These are phyloP conservation scores for Azemiops feae DNA, from an alignment of 2,113 vertebrate genomes.

Conservation along the genomic window DNA sequence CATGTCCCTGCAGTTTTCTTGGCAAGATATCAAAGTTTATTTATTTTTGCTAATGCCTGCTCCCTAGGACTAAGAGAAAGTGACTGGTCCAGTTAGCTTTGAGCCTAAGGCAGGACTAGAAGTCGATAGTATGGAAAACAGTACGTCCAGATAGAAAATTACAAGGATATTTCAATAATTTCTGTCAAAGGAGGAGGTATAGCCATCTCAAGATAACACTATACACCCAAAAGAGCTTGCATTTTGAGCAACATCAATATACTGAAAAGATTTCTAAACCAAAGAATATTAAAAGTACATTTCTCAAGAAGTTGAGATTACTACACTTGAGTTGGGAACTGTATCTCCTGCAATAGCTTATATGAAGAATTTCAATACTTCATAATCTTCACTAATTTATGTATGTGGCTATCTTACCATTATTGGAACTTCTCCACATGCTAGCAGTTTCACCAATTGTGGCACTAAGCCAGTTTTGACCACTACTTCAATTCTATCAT, in stretches of 20 bases:
- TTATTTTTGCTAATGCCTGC: background rate
- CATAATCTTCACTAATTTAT: background rate
- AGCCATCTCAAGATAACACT: background rate
- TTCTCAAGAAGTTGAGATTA: background rate
- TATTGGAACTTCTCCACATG: slow-evolving; percentile 78
- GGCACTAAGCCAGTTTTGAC: slow-evolving; percentile 84
- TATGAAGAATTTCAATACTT: background rate
- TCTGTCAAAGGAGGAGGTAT: too few relatives aligned
- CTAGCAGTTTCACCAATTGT: slow-evolving; percentile 83
- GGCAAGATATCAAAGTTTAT: background rate
- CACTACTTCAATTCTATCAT: slow-evolving; percentile 91
- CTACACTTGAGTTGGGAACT: background rate
- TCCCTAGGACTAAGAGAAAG: background rate
- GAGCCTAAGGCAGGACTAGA: background rate
- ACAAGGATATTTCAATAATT: background rate
- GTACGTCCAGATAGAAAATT: background rate
- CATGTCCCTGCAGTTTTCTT: background rate
- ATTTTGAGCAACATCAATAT: background rate
- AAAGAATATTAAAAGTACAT: background rate
- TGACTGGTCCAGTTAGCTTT: background rate
- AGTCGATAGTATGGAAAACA: background rate
- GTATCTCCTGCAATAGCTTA: background rate
- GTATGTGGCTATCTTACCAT: slow-evolving; percentile 70
- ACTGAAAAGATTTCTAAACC: background rate
- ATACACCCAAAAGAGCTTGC: background rate